Base-by-base conservation (phyloP, 2,888 invertebrate species). In the Standfussiana lucernea region DNA sequence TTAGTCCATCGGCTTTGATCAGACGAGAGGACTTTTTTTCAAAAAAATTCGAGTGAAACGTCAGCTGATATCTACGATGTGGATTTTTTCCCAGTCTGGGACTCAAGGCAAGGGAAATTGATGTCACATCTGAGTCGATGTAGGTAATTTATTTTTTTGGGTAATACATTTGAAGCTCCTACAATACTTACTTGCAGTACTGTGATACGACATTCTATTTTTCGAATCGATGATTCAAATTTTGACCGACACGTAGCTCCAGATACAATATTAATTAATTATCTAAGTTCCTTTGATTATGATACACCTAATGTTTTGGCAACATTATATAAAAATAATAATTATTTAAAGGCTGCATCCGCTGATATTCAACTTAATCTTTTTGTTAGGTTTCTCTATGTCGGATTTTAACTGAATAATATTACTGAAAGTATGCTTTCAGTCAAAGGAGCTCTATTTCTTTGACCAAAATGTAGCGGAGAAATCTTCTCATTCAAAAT, bases 1-100 rank as follows among this genome's bases (percentile, higher is more conserved):
- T 74, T 71, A 85, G 64, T 62, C 21, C 15, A 28, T 40, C 32
- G 47, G 72, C 69, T 82, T 85, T 85, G 69, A 85, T 69, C 82
- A 61, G 21, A 50, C 7, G 11, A 62, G 18, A 24, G 18, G 45
- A 69, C 18, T 7, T n/a, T 78, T 82, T 72, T 64, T 42, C n/a
- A 42, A 53, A 35, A 62, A 61, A 28, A 40, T 37, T 13, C 61
- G 59, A 68, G 61, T 59, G 69, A 74, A 84, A 62, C 37, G 35
- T 53, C 74, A 45, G 40, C 64, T 70, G 42, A 61, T 56, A 45
- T 61, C 59, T 59, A 45, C 42, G 13, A 28, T 18, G 32, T 71
- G 42, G 2, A 11, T 37, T 71, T 83, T 83, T 62, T 62, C 21
- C 24, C 15, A 50, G 40, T 15, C 40, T 64, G 40, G 37, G 35